Conservation (phyloP, 2,888 invertebrate species). For the Pedicia rivosa region DNA sequence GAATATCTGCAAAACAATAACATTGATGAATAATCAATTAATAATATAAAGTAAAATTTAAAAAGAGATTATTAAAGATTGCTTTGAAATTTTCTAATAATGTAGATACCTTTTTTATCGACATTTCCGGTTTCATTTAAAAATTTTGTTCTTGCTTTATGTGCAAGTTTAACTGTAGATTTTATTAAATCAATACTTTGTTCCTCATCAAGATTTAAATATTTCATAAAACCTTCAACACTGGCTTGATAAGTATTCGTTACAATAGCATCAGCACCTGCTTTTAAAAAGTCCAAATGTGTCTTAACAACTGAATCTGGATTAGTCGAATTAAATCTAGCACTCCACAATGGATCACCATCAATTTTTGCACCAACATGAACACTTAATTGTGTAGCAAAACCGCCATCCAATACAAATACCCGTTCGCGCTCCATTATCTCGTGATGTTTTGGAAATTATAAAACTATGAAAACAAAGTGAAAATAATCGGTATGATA, state of each 20-base stretch:
- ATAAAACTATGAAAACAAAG: too few relatives aligned
- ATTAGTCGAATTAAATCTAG: constrained; percentile 61
- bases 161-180: constrained; percentile 57
- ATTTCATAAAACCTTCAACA: constrained; percentile 55
- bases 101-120: too few relatives aligned
- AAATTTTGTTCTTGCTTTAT: constrained; percentile 48
- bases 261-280: constrained; percentile 74
- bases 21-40: too few relatives aligned
- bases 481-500: too few relatives aligned
- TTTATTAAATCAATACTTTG: constrained; percentile 56
- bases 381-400: constrained; percentile 63
- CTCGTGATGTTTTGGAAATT: too few relatives aligned
- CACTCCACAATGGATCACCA: constrained; percentile 81
- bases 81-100: too few relatives aligned
- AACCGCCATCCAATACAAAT: constrained; percentile 53
- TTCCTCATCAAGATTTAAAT: constrained; percentile 49
- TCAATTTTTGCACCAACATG: constrained; percentile 62
- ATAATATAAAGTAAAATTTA: too few relatives aligned
- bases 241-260: constrained; percentile 87
- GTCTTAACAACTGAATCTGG: constrained; percentile 63
- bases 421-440: too few relatives aligned
- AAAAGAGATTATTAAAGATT: too few relatives aligned
- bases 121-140: constrained; percentile 40
- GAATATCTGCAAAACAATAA: constrained; percentile 21
- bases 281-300: constrained; percentile 68